Evolutionary conservation across 2,888 invertebrate species (phyloP).

Genomic region (Pasiphila rectangulata): DNA sequence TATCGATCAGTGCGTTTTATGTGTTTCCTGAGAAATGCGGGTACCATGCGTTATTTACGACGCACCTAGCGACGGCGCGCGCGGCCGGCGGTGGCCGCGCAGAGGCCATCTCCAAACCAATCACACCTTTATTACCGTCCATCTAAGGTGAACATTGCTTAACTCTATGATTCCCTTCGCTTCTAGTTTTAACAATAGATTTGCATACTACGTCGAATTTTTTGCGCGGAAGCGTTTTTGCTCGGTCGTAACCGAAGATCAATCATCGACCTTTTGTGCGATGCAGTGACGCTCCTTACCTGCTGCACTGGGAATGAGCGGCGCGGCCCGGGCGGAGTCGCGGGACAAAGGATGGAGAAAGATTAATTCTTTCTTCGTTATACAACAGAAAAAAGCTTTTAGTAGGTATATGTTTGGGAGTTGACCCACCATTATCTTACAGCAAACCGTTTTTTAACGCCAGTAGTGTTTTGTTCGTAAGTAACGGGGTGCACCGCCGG

Average conservation of each 20-base stretch:
- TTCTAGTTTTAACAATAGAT: conserved; percentile 34
- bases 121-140: not conserved
- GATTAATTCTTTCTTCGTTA: conserved; percentile 4
- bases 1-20: conserved; percentile 14
- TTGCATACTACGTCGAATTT: conserved; percentile 45
- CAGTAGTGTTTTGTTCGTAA: too few species aligned
- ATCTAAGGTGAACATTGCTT: not conserved
- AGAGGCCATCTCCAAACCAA: too few species aligned
- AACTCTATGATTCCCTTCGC: not conserved
- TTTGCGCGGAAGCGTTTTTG: conserved; percentile 46
- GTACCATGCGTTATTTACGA: conserved; percentile 3
- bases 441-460: too few species aligned
- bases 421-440: not conserved
- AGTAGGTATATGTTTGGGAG: not conserved
- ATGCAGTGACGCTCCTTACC: conserved; percentile 36
- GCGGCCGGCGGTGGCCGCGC: not conserved
- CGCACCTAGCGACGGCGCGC: too few species aligned
- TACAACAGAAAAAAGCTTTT: conserved; percentile 2
- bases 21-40: conserved; percentile 16
- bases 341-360: conserved; percentile 1
- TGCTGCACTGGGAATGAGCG: conserved; percentile 19
- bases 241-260: conserved; percentile 35
- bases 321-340: not conserved
- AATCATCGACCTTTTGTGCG: conserved; percentile 37
- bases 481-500: too few species aligned